phyloP scores from a whole-genome alignment of 2,888 invertebrate genomes.

The Anodontia alba region DNA sequence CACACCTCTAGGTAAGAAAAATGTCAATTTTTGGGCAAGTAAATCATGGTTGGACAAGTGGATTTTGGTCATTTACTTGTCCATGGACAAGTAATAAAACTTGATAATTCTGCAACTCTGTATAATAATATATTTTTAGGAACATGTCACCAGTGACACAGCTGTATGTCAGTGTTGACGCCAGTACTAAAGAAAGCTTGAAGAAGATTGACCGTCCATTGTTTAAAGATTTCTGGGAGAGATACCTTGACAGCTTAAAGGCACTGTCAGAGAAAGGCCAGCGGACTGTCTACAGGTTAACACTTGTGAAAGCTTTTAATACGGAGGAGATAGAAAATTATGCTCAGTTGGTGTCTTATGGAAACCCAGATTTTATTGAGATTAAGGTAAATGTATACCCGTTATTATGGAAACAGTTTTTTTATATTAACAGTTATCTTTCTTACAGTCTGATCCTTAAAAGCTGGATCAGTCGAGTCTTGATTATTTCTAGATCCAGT shows the following conservation, averaged over 20 bases:
- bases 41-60: too few species aligned
- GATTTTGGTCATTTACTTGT: too few species aligned
- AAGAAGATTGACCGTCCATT: constrained; percentile 88
- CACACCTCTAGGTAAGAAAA: too few species aligned
- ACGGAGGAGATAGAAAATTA: constrained; percentile 87
- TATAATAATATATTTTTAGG: constrained; percentile 70
- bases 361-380: constrained; percentile 88
- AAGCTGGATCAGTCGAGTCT: too few species aligned
- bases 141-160: constrained; percentile 87
- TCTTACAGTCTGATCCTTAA: too few species aligned
- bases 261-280: constrained; percentile 87
- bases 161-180: constrained; percentile 88
- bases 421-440: too few species aligned
- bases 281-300: constrained; percentile 87
- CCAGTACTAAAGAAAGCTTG: constrained; percentile 87
- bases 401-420: too few species aligned
- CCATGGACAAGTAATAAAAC: too few species aligned
- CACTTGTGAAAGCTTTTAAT: constrained; percentile 87
- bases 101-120: too few species aligned
- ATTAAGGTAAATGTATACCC: constrained; percentile 87
- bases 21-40: too few species aligned
- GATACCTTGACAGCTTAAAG: constrained; percentile 86
- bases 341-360: constrained; percentile 86
- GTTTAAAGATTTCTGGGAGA: constrained; percentile 87
- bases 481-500: too few species aligned